Percentiles rank a stretch among this genome's conserved stretches.
phyloP scores from a whole-genome alignment of 1,140 invertebrate genomes.

The Leptonema lineaticorne region DNA sequence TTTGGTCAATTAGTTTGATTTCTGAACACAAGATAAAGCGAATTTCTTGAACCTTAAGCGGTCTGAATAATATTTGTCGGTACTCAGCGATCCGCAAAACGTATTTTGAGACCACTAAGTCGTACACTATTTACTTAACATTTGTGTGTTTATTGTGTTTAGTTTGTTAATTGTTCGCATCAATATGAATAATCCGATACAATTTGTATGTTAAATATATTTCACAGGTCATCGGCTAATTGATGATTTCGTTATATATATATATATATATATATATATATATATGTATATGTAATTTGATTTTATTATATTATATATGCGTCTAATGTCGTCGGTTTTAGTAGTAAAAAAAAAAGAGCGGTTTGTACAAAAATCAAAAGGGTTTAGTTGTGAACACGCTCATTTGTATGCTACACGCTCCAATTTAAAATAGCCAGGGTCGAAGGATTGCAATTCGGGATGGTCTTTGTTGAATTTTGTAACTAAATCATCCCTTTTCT shows the following conservation, averaged over 20 bases:
- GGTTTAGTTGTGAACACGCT: background rate
- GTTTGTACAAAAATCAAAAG: background rate
- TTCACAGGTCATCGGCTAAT: background rate
- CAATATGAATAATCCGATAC: background rate
- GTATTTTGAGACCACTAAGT: background rate
- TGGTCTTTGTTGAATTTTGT: background rate
- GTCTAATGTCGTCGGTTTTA: too few relatives aligned
- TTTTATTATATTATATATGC: background rate
- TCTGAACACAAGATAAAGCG: too few relatives aligned
- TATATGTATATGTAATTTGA: background rate
- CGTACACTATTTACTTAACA: background rate
- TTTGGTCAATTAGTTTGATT: too few relatives aligned
- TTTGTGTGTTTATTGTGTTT: too few relatives aligned
- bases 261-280: background rate
- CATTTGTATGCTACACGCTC: conserved; percentile 10
- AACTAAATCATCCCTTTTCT: background rate
- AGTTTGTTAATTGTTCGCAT: too few relatives aligned
- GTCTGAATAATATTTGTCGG: background rate
- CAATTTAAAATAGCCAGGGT: background rate
- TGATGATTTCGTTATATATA: background rate
- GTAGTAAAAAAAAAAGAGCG: background rate
- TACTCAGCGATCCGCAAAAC: background rate
- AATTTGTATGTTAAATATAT: background rate
- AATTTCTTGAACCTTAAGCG: too few relatives aligned
- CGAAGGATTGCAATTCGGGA: background rate